These are phyloP conservation scores for Acanthoscelides obtectus DNA, from an alignment of 2,888 invertebrate species.

Conservation along the genomic window DNA sequence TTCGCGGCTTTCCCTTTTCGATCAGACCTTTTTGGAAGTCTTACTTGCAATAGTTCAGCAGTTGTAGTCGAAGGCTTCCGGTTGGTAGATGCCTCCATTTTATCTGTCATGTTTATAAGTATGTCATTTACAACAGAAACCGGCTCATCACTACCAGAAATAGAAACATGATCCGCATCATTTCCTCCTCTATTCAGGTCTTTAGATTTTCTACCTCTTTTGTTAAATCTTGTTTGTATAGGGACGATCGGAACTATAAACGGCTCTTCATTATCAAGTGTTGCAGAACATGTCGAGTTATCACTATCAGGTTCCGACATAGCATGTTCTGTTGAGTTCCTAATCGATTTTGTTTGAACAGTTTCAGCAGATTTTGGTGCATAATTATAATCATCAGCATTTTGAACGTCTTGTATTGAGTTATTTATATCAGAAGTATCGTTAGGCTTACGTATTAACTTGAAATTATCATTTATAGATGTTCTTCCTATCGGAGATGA, in stretches of 20 bases:
- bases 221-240: neutral
- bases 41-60: neutral
- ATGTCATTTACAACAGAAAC: neutral
- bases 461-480: neutral
- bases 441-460: neutral
- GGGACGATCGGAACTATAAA: neutral
- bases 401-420: neutral
- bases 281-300: neutral
- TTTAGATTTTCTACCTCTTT: neutral
- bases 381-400: neutral
- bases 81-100: neutral
- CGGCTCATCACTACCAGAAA: neutral
- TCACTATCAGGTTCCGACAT: neutral
- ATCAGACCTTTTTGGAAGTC: too few species aligned
- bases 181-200: neutral
- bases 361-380: neutral
- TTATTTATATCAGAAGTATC: neutral
- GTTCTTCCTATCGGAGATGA: neutral
- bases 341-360: neutral
- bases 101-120: neutral
- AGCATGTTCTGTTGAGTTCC: neutral
- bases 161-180: neutral
- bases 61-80: neutral
- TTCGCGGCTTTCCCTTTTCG: too few species aligned
- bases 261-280: neutral